These are phyloP conservation scores for Carposina sasakii DNA, from an alignment of 1,140 invertebrate genomes.

Conservation along the genomic window DNA sequence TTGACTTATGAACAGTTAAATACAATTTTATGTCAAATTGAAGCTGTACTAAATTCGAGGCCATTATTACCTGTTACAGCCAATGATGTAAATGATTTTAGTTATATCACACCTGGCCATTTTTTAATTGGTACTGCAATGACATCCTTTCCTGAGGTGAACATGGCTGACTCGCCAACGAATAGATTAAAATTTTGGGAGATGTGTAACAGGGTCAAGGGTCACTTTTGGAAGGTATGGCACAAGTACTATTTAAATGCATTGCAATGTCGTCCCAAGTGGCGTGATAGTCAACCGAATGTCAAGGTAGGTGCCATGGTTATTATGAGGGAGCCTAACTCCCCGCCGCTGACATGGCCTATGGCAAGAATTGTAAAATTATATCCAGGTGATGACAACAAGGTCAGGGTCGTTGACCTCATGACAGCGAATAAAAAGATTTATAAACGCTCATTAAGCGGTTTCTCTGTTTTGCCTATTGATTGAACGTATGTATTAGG, in stretches of 20 bases:
- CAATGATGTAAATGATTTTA: not conserved
- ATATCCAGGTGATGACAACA: constrained; percentile 19
- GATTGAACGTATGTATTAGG: not conserved
- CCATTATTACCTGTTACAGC: not conserved
- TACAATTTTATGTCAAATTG: not conserved
- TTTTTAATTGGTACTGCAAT: not conserved
- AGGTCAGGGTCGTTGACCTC: constrained; percentile 21
- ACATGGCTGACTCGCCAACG: constrained; percentile 5
- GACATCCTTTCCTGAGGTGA: constrained; percentile 3
- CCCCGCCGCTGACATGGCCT: constrained; percentile 5
- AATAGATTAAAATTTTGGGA: constrained; percentile 17
- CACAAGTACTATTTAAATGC: constrained; percentile 13
- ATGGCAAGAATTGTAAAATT: constrained; percentile 19
- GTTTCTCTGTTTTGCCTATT: not conserved
- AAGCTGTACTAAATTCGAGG: constrained; percentile 1
- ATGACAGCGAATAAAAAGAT: constrained; percentile 4
- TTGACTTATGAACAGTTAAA: constrained; percentile 4
- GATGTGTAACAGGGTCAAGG: constrained; percentile 3
- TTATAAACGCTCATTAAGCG: not conserved
- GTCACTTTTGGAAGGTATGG: constrained; percentile 14
- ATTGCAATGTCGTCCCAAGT: constrained; percentile 11
- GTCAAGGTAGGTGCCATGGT: constrained; percentile 1
- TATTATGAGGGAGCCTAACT: constrained; percentile 1
- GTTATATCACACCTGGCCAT: constrained; percentile 2
- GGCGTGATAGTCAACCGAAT: constrained; percentile 5